Base-by-base conservation (phyloP, 2,113 vertebrate species). In the Ploceus nigricollis region DNA sequence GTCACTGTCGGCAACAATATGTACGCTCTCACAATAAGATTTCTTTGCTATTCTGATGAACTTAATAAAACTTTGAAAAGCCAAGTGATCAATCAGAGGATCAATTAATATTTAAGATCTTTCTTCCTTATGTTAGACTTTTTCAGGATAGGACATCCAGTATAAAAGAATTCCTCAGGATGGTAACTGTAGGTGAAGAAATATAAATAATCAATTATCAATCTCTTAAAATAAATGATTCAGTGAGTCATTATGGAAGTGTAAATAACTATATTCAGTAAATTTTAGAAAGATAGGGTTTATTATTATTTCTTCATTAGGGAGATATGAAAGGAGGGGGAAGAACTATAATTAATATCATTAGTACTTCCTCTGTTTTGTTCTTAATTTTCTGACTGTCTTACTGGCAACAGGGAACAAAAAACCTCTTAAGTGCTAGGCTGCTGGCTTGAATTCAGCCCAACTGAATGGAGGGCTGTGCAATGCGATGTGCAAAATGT, bases 341-440 rank as follows among this genome's bases (percentile, higher is more conserved):
- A 51, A 89, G 82, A 93, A 80, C 80, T 91, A 54, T 78, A 93
- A 95, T 93, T 95, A 89, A 81, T 31, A 82, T 81, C 47, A 73
- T 63, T 61, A 83, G 56, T 64, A 63, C 51, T 86, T 80, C 66
- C 86, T 80, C 39, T 33, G 68, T n/a, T 89, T 94, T 87, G 79
- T 68, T 92, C 44, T 72, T 79, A n/a, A 75, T 89, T 94, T 94
- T 84, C 37, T 78, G 48, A 89, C 8, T 9, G 56, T 68, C 91
- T 44, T 33, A 40, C 9, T 21, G 23, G 63, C 76, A 90, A 83
- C 4, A 69, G 27, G 17, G 40, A 21, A 39, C 23, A 70, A 48
- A 83, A 78, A 44, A 2, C 5, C 58, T 48, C 42, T 63, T 23
- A 82, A 77, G 42, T 78, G 42, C 27, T 54, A 73, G 27, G 33